Percentiles rank a stretch among this genome's conserved stretches.
Evolutionary conservation across 1,140 invertebrate genomes (phyloP).

Genomic region (Hylaeus volcanicus): DNA sequence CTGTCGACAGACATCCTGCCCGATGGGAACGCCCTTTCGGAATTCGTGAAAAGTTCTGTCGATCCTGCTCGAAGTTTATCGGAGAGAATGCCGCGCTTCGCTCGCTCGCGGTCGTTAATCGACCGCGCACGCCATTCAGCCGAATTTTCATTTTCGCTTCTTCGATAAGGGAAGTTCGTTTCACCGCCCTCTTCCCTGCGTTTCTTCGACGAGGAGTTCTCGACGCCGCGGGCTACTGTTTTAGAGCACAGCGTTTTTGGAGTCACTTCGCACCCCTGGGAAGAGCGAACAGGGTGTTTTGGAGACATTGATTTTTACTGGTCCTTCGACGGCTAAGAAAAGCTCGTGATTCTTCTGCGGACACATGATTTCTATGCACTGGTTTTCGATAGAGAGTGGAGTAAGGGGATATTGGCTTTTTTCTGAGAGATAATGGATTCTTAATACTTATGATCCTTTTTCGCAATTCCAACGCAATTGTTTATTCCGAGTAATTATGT

Average conservation of each 20-base stretch:
- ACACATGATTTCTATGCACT: neutral
- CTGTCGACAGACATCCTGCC: constrained; percentile 54
- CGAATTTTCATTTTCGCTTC: constrained; percentile 44
- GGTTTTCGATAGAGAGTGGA: too few relatives aligned
- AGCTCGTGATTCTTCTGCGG: neutral
- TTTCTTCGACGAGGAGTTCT: constrained; percentile 2
- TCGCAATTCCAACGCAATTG: too few relatives aligned
- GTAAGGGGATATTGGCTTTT: too few relatives aligned
- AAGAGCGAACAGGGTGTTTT: neutral
- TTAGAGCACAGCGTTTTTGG: neutral
- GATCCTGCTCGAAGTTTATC: constrained; percentile 49
- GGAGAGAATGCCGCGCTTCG: constrained; percentile 51
- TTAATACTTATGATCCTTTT: too few relatives aligned
- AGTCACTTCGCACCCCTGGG: neutral
- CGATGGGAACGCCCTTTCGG: constrained; percentile 58
- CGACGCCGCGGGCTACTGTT: constrained; percentile 22
- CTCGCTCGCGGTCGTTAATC: constrained; percentile 53
- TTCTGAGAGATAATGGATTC: too few relatives aligned
- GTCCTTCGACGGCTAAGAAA: too few relatives aligned
- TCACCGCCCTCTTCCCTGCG: neutral
- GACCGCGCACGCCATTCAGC: constrained; percentile 24
- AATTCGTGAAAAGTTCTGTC: constrained; percentile 59
- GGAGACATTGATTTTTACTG: neutral
- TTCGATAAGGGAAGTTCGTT: constrained; percentile 38
- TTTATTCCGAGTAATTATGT: too few relatives aligned